These are phyloP conservation scores for Genyomyrus donnyi DNA, from an alignment of 2,113 vertebrate genomes.

Conservation along the genomic window DNA sequence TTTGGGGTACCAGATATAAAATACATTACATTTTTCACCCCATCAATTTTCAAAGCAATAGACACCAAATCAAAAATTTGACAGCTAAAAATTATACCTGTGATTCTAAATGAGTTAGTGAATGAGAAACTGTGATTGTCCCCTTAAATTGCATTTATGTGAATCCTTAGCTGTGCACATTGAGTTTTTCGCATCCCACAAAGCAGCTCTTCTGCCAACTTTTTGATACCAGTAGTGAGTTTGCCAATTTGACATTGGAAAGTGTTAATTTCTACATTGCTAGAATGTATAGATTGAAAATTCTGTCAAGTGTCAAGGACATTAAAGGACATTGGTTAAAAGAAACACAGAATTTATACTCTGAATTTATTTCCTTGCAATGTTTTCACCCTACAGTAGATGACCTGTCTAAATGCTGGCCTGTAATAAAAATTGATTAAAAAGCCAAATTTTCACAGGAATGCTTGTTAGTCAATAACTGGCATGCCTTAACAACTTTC, in stretches of 20 bases:
- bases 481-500: no score
- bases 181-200: background rate
- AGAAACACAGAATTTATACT: no score
- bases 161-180: background rate
- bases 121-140: background rate
- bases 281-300: no score
- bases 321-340: no score
- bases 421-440: no score
- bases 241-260: background rate
- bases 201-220: background rate
- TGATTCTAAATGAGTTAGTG: background rate
- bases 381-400: no score
- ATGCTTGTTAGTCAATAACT: no score
- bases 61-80: background rate
- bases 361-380: no score
- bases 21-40: background rate
- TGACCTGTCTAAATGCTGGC: no score
- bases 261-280: no score
- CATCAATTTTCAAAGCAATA: background rate
- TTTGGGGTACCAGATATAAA: background rate
- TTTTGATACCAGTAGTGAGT: background rate
- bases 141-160: background rate
- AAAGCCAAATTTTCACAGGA: no score
- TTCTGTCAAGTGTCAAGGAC: no score
- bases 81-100: background rate